These are phyloP conservation scores for Phyllopteryx taeniolatus DNA, from an alignment of 2,113 vertebrate species.

Conservation along the genomic window DNA sequence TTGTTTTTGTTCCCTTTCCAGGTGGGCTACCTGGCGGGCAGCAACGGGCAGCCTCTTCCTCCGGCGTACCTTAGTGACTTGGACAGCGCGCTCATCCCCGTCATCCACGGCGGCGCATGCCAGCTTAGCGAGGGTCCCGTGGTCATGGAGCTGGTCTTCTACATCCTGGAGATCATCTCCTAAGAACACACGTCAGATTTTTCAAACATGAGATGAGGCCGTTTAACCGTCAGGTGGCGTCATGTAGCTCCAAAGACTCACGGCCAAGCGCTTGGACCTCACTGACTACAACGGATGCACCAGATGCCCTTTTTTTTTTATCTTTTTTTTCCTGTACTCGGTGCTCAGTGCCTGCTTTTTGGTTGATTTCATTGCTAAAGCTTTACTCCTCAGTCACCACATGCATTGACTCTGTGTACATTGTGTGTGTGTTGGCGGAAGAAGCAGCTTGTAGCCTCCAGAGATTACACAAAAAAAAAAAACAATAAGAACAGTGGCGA, in stretches of 20 bases:
- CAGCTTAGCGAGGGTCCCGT: slow-evolving; percentile 93
- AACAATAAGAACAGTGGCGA: slow-evolving; percentile 7
- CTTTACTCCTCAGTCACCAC: slow-evolving; percentile 67
- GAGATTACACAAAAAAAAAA: slow-evolving; percentile 15
- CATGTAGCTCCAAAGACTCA: slow-evolving; percentile 26
- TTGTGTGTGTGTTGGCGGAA: slow-evolving; percentile 2
- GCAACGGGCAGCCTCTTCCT: slow-evolving; percentile 91
- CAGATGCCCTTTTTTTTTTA: not conserved
- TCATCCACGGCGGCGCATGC: slow-evolving; percentile 94
- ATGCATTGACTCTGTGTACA: slow-evolving; percentile 14
- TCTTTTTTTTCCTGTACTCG: slow-evolving; percentile 16
- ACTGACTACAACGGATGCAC: not conserved
- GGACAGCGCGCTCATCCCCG: slow-evolving; percentile 95
- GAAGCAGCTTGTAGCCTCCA: slow-evolving; percentile 48
- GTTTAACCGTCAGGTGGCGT: not conserved
- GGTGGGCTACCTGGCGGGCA: slow-evolving; percentile 97
- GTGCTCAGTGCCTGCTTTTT: slow-evolving; percentile 62
- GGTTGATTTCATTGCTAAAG: slow-evolving; percentile 47
- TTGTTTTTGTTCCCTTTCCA: slow-evolving; percentile 46
- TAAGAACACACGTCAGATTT: slow-evolving; percentile 50
- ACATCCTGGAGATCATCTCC: slow-evolving; percentile 98
- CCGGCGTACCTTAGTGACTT: slow-evolving; percentile 95
- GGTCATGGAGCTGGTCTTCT: slow-evolving; percentile 97
- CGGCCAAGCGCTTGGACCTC: not conserved
- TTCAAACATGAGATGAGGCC: not conserved